A percentile compares a stretch with the other conserved stretches of the same genome.
These are phyloP conservation scores for Acipenser oxyrinchus DNA, from an alignment of 2,797 vertebrate species.

Conservation along the genomic window DNA sequence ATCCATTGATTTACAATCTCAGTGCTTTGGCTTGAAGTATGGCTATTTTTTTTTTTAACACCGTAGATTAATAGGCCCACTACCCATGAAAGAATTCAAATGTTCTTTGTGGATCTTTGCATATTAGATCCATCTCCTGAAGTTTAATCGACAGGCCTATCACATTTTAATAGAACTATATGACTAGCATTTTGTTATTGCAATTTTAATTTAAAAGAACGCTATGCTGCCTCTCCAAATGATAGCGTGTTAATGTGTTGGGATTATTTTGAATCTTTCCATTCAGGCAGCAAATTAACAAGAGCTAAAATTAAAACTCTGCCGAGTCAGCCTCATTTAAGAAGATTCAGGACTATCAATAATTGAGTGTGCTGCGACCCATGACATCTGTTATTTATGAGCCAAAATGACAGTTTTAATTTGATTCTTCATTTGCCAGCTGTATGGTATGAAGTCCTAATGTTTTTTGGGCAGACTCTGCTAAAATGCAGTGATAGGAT, in stretches of 20 bases:
- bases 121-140: conserved; percentile 39
- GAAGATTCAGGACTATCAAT: conserved; percentile 74
- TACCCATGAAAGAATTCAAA: too few relatives aligned
- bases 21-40: too few relatives aligned
- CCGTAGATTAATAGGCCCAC: too few relatives aligned
- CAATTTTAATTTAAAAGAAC: conserved; percentile 60
- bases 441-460: conserved; percentile 2
- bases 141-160: conserved; percentile 42
- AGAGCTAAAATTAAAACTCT: conserved; percentile 74
- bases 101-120: neutral
- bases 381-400: conserved; percentile 80
- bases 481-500: neutral
- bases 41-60: too few relatives aligned
- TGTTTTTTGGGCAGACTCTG: neutral
- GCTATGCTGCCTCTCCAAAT: conserved; percentile 48
- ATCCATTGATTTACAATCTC: too few relatives aligned
- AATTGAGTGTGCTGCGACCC: conserved; percentile 63
- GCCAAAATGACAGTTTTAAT: conserved; percentile 71
- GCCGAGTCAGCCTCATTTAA: conserved; percentile 69
- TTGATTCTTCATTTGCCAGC: conserved; percentile 59
- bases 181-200: conserved; percentile 65
- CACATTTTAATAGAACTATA: conserved; percentile 56
- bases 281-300: conserved; percentile 70
- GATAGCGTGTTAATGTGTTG: conserved; percentile 63
- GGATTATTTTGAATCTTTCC: conserved; percentile 66